Percentiles rank a stretch among this genome's conserved stretches.
These are phyloP conservation scores for Cardinalis cardinalis DNA, from an alignment of 2,113 vertebrate species.

Conservation along the genomic window DNA sequence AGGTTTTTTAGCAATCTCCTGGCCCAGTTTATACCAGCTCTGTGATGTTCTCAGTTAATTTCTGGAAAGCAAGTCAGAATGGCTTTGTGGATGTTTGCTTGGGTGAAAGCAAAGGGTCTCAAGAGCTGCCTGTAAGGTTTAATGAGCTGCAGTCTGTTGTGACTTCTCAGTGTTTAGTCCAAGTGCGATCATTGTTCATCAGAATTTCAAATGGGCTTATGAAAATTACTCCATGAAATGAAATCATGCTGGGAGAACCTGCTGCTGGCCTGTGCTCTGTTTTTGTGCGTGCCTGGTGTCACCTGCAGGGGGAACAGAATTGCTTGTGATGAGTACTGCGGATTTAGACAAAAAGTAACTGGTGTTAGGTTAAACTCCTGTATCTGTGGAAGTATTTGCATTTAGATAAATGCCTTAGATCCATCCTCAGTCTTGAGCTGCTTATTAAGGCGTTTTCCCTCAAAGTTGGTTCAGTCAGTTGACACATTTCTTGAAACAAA, in stretches of 20 bases:
- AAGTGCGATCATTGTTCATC: neutral
- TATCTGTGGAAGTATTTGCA: neutral
- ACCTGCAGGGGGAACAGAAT: neutral
- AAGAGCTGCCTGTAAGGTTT: neutral
- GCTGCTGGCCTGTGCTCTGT: neutral
- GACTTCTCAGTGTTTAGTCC: neutral
- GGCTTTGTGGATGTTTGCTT: neutral
- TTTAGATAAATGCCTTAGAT: neutral
- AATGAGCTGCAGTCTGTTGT: neutral
- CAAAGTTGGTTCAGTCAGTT: neutral
- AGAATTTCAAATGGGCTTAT: neutral
- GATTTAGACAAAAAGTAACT: neutral
- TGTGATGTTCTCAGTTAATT: neutral
- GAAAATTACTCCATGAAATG: neutral
- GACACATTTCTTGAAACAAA: neutral
- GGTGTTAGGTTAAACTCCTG: neutral
- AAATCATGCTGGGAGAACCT: neutral
- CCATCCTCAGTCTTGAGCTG: neutral
- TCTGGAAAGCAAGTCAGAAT: neutral
- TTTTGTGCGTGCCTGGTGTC: neutral
- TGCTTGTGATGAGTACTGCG: neutral
- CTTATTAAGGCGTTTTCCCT: neutral
- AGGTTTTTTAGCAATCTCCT: neutral
- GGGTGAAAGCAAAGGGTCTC: neutral
- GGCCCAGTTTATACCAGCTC: neutral